phyloP scores from a whole-genome alignment of 2,797 vertebrate species.

The Lagorchestes hirsutus region DNA sequence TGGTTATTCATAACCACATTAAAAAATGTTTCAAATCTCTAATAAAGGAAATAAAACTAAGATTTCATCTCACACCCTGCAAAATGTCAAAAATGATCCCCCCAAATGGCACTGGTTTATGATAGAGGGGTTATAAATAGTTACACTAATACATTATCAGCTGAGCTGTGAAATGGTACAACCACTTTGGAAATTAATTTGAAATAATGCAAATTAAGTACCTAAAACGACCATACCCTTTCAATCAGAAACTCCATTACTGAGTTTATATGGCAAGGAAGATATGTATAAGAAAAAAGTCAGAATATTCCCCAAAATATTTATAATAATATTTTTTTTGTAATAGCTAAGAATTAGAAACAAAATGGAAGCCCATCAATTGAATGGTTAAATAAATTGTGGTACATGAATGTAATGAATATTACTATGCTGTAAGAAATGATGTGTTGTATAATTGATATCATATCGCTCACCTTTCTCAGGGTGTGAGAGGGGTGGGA shows the following conservation, averaged over 20 bases:
- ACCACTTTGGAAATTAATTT: background rate
- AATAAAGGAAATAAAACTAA: background rate
- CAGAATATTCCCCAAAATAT: background rate
- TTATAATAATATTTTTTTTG: background rate
- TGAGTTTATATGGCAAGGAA: background rate
- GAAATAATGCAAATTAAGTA: background rate
- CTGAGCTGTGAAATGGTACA: background rate
- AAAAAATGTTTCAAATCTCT: background rate
- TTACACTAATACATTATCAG: background rate
- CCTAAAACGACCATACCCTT: background rate
- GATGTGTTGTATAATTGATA: no score
- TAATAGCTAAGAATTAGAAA: background rate
- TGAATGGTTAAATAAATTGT: no score
- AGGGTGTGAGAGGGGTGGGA: no score
- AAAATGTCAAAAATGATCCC: background rate
- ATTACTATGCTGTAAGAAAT: no score
- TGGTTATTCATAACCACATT: background rate
- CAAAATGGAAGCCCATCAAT: background rate
- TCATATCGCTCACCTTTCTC: no score
- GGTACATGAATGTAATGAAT: no score
- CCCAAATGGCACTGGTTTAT: background rate
- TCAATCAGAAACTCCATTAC: background rate
- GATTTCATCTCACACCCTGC: background rate
- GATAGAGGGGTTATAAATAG: background rate
- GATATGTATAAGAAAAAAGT: background rate